Percentiles rank a stretch among this genome's conserved stretches.
These are phyloP conservation scores for Hipparchia semele DNA, from an alignment of 2,888 invertebrate species.

Conservation along the genomic window DNA sequence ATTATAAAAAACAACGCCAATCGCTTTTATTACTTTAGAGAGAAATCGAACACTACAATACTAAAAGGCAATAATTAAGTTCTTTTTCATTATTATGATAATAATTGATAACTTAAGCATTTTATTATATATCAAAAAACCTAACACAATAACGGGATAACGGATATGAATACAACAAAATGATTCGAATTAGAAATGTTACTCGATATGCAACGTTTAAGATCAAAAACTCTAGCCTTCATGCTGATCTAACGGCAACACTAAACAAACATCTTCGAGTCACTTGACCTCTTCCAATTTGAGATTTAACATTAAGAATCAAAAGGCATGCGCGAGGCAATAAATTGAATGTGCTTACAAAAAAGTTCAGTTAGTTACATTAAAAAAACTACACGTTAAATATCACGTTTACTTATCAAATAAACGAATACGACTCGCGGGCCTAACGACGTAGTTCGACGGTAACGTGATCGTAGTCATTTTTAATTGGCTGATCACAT, in stretches of 20 bases:
- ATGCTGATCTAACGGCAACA: neutral
- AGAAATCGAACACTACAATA: slow-evolving; percentile 69
- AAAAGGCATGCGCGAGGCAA: neutral
- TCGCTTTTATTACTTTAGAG: slow-evolving; percentile 65
- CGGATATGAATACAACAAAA: slow-evolving; percentile 76
- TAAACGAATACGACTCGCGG: neutral
- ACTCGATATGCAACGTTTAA: slow-evolving; percentile 82
- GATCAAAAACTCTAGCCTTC: slow-evolving; percentile 56
- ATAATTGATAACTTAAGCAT: slow-evolving; percentile 58
- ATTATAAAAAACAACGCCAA: slow-evolving; percentile 74
- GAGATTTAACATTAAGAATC: neutral
- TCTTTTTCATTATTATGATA: slow-evolving; percentile 61
- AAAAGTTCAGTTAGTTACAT: neutral
- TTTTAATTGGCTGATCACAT: too few relatives aligned
- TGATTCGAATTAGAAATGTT: slow-evolving; percentile 76
- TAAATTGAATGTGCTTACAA: neutral
- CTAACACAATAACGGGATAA: slow-evolving; percentile 70
- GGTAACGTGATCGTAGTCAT: too few relatives aligned
- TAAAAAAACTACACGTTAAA: neutral
- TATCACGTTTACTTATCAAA: slow-evolving; percentile 4
- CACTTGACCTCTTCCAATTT: neutral
- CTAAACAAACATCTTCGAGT: slow-evolving; percentile 10
- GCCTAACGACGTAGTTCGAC: too few relatives aligned
- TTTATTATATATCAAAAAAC: slow-evolving; percentile 58
- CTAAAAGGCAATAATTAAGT: slow-evolving; percentile 69